phyloP scores from a whole-genome alignment of 2,888 invertebrate species.

The Polymixis flavicincta region DNA sequence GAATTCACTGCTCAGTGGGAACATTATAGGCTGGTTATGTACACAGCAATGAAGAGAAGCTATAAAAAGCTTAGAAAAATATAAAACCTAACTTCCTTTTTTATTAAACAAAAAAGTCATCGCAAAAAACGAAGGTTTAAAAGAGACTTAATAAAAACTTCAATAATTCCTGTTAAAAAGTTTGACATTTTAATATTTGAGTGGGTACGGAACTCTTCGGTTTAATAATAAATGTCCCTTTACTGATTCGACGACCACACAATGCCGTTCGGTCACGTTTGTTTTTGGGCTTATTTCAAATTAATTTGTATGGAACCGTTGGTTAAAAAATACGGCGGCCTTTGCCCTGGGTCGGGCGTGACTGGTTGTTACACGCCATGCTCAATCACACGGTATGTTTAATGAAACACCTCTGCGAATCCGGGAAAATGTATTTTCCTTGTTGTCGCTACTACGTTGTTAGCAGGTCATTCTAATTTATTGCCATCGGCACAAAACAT shows the following conservation, averaged over 20 bases:
- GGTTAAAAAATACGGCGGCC: constrained; percentile 30
- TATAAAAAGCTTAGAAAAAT: constrained; percentile 10
- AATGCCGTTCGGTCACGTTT: constrained; percentile 41
- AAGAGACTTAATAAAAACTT: constrained; percentile 37
- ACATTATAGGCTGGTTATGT: too few relatives aligned
- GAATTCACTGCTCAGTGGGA: too few relatives aligned
- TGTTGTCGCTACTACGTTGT: constrained; percentile 8
- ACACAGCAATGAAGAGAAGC: background rate
- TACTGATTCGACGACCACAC: constrained; percentile 32
- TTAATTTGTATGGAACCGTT: constrained; percentile 38
- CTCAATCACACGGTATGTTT: constrained; percentile 44
- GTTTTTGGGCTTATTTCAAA: constrained; percentile 41
- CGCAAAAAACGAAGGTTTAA: constrained; percentile 9
- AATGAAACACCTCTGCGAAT: constrained; percentile 26
- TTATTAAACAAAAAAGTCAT: constrained; percentile 22
- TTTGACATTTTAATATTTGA: constrained; percentile 44
- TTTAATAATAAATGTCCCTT: constrained; percentile 51
- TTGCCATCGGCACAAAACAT: background rate
- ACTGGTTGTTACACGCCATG: constrained; percentile 14
- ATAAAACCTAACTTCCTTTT: constrained; percentile 2
- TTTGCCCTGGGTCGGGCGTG: constrained; percentile 16
- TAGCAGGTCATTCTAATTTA: constrained; percentile 26
- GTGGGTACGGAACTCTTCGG: constrained; percentile 27
- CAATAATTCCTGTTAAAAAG: constrained; percentile 36
- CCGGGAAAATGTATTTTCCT: constrained; percentile 17